phyloP scores from a whole-genome alignment of 2,113 vertebrate species.

The Boleophthalmus pectinirostris region DNA sequence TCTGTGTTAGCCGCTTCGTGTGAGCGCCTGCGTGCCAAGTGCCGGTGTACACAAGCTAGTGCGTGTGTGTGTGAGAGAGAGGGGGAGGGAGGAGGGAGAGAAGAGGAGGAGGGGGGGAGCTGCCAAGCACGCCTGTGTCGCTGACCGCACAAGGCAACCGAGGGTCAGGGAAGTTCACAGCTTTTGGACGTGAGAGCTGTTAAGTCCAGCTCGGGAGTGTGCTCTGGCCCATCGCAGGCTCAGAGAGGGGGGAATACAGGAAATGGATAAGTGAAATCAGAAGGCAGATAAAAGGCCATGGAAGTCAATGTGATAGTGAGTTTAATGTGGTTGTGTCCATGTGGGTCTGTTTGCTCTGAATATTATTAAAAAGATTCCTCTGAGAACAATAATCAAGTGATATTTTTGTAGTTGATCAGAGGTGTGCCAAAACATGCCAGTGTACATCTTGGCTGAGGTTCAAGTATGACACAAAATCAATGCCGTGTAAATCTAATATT shows the following conservation, averaged over 20 bases:
- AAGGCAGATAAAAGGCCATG: slow-evolving; percentile 25
- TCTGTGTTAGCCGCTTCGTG: slow-evolving; percentile 53
- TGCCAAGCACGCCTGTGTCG: slow-evolving; percentile 69
- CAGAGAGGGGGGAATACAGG: slow-evolving; percentile 34
- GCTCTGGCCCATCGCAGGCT: slow-evolving; percentile 39
- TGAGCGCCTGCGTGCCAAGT: slow-evolving; percentile 55
- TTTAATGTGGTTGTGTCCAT: slow-evolving; percentile 23
- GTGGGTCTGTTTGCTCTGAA: too few species aligned
- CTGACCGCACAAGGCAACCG: slow-evolving; percentile 69
- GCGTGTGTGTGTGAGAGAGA: slow-evolving; percentile 31
- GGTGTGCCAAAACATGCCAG: too few species aligned
- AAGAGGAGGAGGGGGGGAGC: slow-evolving; percentile 51
- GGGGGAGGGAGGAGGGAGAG: slow-evolving; percentile 43
- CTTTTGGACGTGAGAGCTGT: slow-evolving; percentile 51
- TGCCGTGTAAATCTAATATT: too few species aligned
- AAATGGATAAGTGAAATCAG: slow-evolving; percentile 54
- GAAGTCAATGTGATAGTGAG: slow-evolving; percentile 17
- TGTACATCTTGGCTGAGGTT: too few species aligned
- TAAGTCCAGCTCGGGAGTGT: slow-evolving; percentile 51
- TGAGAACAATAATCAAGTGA: too few species aligned
- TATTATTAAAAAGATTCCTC: too few species aligned
- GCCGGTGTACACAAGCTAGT: slow-evolving; percentile 26
- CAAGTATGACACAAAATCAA: too few species aligned
- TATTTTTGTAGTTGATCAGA: too few species aligned
- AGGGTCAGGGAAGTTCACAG: slow-evolving; percentile 74